Base-by-base conservation (phyloP, 2,888 invertebrate genomes). In the Epinotia brunnichana region DNA sequence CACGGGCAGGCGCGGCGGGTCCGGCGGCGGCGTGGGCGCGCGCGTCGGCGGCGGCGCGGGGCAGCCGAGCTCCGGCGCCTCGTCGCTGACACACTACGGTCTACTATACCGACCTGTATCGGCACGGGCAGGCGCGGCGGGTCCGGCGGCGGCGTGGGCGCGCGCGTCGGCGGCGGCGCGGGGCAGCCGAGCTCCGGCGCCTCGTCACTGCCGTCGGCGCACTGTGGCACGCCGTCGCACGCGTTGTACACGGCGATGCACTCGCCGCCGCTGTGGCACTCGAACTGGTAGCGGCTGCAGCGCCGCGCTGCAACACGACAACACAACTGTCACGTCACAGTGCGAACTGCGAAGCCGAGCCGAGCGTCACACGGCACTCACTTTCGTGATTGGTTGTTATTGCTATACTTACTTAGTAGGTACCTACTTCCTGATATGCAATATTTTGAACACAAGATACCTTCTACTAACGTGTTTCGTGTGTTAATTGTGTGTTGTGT, bases 161-260 rank as follows among this genome's bases (percentile, higher is more conserved):
- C 73, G 74, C 61, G 77, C 74, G 53, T 76, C 35, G 90, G 81
- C 15, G 87, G 78, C n/a, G 88, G 74, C 2, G 90, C 87, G 51
- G 93, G 97, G 84, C 97, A 97, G 74, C 95, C 95, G 76, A 98
- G 94, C 90, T 97, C 97, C 39, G 96, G 95, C 64, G 96, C 97
- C 91, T 98, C 98, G 88, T 98, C 98, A 84, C 97, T 98, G 77
- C 96, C 97, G 92, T 98, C 98, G 2, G 96, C 94, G 89, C 97
- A 98, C 90, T 98, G 98, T 35, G 97, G 96, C 80, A 99, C 97
- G 67, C 98, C 98, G 89, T 98, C 98, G 84, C 98, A 99, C 10
- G 97, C 98, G 90, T 99, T 98, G 91, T 99, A 99, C 80, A 98
- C 94, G 7, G 98, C 98, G 81, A 99, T 97, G 87, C 98, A 99